Conservation (phyloP, 2,113 vertebrate species). For the Desmodus rotundus region DNA sequence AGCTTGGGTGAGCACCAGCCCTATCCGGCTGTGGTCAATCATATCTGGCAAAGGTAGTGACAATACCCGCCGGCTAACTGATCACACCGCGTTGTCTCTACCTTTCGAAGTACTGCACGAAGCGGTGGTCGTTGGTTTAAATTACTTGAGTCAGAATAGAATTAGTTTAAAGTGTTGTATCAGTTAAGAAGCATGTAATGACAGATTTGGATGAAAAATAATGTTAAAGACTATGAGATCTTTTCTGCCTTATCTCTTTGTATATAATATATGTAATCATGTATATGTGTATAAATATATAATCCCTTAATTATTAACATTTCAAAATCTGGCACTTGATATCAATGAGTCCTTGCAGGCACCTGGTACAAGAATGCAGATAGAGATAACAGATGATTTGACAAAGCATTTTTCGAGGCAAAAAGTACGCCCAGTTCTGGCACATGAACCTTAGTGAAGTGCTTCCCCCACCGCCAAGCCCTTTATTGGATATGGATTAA, state of each 20-base stretch:
- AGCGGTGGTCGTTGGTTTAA: slow-evolving; percentile 10
- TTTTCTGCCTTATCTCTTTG: slow-evolving; percentile 54
- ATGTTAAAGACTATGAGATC: background rate
- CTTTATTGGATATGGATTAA: background rate
- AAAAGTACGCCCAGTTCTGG: background rate
- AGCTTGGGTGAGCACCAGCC: background rate
- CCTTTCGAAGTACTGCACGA: background rate
- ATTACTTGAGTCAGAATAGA: slow-evolving; percentile 39
- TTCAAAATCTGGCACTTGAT: slow-evolving; percentile 59
- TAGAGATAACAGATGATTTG: slow-evolving; percentile 62
- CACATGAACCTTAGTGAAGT: slow-evolving; percentile 27
- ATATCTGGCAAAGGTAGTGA: background rate
- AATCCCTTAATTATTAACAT: slow-evolving; percentile 71
- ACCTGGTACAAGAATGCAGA: slow-evolving; percentile 38
- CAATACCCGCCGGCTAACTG: background rate
- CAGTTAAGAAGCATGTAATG: slow-evolving; percentile 22
- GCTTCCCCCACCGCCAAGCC: too few species aligned
- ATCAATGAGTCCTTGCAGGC: slow-evolving; percentile 55
- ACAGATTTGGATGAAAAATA: slow-evolving; percentile 44
- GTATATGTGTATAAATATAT: slow-evolving; percentile 29
- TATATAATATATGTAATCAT: slow-evolving; percentile 55
- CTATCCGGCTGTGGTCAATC: slow-evolving; percentile 12
- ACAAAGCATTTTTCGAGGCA: slow-evolving; percentile 49
- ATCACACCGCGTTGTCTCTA: background rate
- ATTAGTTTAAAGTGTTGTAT: background rate